A percentile compares a stretch with the other conserved stretches of the same genome.
Conservation (phyloP, 2,888 invertebrate genomes). For the Heliconius ethilla region DNA sequence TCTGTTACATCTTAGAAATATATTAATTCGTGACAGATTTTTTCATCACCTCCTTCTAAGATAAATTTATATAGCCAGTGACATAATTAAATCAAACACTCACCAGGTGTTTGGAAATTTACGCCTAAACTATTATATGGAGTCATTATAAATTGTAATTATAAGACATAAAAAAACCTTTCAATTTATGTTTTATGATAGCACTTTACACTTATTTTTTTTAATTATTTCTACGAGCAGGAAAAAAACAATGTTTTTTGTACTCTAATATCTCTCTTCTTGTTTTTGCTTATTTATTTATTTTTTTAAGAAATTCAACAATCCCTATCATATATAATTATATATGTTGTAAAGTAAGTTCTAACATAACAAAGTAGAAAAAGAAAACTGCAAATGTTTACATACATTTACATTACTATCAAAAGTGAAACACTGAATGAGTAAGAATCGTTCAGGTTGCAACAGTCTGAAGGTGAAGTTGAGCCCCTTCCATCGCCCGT, state of each 20-base stretch:
- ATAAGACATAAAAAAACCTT: not conserved
- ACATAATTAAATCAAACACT: slow-evolving; percentile 12
- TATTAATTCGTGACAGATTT: slow-evolving; percentile 23
- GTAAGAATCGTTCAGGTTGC: slow-evolving; percentile 24
- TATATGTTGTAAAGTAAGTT: not conserved
- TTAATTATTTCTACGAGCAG: not conserved
- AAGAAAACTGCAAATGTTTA: not conserved
- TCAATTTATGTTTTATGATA: not conserved
- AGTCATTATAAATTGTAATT: slow-evolving; percentile 16
- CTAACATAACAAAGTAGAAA: not conserved
- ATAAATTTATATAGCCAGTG: slow-evolving; percentile 1
- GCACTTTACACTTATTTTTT: not conserved
- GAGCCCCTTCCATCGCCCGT: slow-evolving; percentile 47
- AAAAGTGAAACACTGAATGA: slow-evolving; percentile 23
- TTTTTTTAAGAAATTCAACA: not conserved
- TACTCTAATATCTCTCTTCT: not conserved
- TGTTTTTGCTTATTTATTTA: not conserved
- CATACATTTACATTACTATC: slow-evolving; percentile 3
- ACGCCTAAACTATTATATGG: not conserved
- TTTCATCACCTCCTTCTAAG: slow-evolving; percentile 22
- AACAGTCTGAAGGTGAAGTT: slow-evolving; percentile 45
- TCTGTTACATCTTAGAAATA: slow-evolving; percentile 37
- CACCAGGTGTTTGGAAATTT: not conserved
- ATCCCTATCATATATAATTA: too few relatives aligned
- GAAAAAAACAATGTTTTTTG: not conserved